phyloP scores from a whole-genome alignment of 1,140 invertebrate genomes.

The Cecropterus lyciades region DNA sequence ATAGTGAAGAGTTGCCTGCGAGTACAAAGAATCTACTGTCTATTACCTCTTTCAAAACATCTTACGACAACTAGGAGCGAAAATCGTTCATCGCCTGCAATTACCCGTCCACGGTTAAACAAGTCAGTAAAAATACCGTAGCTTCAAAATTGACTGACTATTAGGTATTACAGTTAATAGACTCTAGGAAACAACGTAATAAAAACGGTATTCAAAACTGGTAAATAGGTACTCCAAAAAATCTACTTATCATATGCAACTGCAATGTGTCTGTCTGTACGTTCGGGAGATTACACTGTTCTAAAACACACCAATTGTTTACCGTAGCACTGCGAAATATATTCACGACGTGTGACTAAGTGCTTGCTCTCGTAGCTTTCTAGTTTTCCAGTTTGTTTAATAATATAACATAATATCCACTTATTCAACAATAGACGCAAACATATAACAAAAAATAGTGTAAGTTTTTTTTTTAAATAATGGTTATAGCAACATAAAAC shows the following conservation, averaged over 20 bases:
- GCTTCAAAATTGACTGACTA: slow-evolving; percentile 29
- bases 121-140: slow-evolving; percentile 8
- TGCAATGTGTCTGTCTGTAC: slow-evolving; percentile 16
- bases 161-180: slow-evolving; percentile 28
- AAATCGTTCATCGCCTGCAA: background rate
- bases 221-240: slow-evolving; percentile 69
- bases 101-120: slow-evolving; percentile 11
- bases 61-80: background rate
- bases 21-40: background rate
- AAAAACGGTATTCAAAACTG: slow-evolving; percentile 66
- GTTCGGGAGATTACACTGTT: background rate
- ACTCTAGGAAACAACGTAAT: slow-evolving; percentile 35
- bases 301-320: background rate
- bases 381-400: too few relatives aligned
- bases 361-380: too few relatives aligned
- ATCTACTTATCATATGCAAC: slow-evolving; percentile 44
- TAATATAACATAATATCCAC: too few relatives aligned
- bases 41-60: background rate
- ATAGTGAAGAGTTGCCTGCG: background rate
- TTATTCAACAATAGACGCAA: too few relatives aligned
- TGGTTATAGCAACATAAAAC: too few relatives aligned
- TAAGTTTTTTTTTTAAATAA: too few relatives aligned
- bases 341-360: too few relatives aligned
- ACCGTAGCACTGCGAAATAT: background rate
- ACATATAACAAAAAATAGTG: too few relatives aligned